Conservation (phyloP, 2,888 invertebrate genomes). For the Syrista parreyssii region DNA sequence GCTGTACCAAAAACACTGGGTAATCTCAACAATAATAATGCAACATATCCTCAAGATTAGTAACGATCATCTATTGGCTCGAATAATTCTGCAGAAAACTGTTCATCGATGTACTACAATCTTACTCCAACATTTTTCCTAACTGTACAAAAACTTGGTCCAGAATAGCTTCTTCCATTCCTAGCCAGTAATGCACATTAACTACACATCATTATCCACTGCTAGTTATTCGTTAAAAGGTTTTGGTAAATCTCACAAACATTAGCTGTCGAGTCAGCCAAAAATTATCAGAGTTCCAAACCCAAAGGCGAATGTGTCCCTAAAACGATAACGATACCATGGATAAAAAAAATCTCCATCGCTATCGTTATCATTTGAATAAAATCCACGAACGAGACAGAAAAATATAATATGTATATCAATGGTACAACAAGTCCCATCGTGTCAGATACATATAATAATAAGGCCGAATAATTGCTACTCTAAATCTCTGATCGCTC, state of each 20-base stretch:
- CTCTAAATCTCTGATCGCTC: neutral
- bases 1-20: no score
- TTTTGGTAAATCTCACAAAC: neutral
- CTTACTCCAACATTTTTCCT: neutral
- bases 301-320: neutral
- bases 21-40: neutral
- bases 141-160: constrained; percentile 25
- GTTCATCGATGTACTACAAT: neutral
- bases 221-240: neutral
- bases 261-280: neutral
- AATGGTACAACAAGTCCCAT: neutral
- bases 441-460: neutral
- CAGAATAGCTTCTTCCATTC: constrained; percentile 9
- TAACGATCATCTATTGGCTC: neutral
- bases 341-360: neutral
- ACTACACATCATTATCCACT: neutral
- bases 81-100: neutral
- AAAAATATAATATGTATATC: neutral
- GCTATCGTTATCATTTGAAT: neutral
- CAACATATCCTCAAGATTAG: neutral
- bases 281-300: neutral
- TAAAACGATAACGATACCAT: neutral
- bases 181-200: neutral
- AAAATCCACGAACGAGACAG: neutral
- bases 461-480: neutral